Conservation (phyloP, 2,113 vertebrate species). For the Lipotes vexillifer region DNA sequence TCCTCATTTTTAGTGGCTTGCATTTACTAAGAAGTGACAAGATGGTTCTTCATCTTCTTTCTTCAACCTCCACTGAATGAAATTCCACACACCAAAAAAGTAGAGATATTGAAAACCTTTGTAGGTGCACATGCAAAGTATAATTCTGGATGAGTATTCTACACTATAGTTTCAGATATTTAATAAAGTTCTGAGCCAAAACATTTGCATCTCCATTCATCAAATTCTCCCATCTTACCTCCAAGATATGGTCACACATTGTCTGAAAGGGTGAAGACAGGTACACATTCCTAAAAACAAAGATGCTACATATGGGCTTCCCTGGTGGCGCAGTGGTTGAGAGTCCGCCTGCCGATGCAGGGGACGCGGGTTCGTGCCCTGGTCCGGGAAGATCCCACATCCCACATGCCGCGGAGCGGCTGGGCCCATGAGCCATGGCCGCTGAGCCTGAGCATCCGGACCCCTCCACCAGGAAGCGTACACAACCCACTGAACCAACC, state of each 20-base stretch:
- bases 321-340: too few relatives aligned
- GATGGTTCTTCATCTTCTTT: not conserved
- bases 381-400: too few relatives aligned
- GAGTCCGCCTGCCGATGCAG: too few relatives aligned
- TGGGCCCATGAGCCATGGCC: too few relatives aligned
- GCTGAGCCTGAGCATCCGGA: too few relatives aligned
- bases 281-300: not conserved
- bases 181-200: not conserved
- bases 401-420: too few relatives aligned
- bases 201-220: not conserved
- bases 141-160: not conserved
- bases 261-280: not conserved
- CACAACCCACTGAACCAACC: fast-evolving
- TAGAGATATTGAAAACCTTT: not conserved
- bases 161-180: not conserved
- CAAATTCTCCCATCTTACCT: not conserved
- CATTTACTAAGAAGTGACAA: not conserved
- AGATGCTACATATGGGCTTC: not conserved
- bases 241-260: not conserved
- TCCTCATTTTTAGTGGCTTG: not conserved
- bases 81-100: not conserved
- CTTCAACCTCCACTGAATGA: not conserved
- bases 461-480: too few relatives aligned
- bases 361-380: too few relatives aligned
- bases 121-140: not conserved